phyloP scores from a whole-genome alignment of 2,888 invertebrate genomes.

The Agelastica alni region DNA sequence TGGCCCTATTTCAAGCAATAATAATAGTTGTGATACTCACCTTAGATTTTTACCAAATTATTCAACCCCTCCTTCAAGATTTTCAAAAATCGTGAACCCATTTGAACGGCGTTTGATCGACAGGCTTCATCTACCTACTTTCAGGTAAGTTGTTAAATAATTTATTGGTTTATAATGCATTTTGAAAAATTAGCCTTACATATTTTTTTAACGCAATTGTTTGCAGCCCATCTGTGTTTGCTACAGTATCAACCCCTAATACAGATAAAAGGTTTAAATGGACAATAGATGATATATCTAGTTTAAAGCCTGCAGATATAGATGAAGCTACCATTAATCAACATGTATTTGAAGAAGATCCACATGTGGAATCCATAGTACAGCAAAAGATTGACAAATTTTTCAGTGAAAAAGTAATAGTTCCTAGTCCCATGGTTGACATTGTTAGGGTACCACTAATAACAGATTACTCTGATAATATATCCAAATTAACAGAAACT shows the following conservation, averaged over 20 bases:
- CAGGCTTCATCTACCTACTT: conserved; percentile 69
- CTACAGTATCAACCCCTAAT: conserved; percentile 51
- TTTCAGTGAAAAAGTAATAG: conserved; percentile 53
- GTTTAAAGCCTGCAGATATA: conserved; percentile 70
- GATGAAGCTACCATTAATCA: conserved; percentile 67
- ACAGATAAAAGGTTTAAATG: conserved; percentile 63
- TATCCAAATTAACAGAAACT: not conserved
- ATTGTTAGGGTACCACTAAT: conserved; percentile 32
- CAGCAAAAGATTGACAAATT: conserved; percentile 69
- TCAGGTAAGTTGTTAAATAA: conserved; percentile 66
- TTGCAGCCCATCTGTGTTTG: conserved; percentile 55
- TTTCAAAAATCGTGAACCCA: conserved; percentile 67
- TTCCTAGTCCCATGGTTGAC: conserved; percentile 54
- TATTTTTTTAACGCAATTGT: too few species aligned
- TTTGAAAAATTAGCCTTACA: too few species aligned
- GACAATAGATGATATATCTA: conserved; percentile 73
- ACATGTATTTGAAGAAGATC: conserved; percentile 65
- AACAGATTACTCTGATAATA: conserved; percentile 16
- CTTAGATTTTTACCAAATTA: conserved; percentile 54
- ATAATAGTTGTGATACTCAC: conserved; percentile 49
- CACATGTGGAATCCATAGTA: conserved; percentile 65
- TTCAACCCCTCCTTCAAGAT: conserved; percentile 63
- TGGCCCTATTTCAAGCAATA: conserved; percentile 33
- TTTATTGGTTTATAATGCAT: too few species aligned
- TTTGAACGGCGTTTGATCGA: conserved; percentile 70